Conservation (phyloP, 1,140 invertebrate species). For the Bacillus rossius region DNA sequence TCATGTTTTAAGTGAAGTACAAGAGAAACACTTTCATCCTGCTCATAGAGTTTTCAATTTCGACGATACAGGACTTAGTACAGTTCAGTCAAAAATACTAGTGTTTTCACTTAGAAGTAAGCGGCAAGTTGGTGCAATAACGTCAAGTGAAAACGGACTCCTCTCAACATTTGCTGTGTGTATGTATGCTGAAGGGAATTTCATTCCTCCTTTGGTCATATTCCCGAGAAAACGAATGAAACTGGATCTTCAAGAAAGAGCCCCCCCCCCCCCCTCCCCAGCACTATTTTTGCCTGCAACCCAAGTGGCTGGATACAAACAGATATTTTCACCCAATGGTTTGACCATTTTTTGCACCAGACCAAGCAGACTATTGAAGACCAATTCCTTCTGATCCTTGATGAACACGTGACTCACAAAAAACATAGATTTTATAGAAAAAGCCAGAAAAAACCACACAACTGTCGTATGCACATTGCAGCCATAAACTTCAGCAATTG, state of each 20-base stretch:
- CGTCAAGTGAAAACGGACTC: conserved; percentile 29
- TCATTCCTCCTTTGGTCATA: conserved; percentile 27
- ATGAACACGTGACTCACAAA: conserved; percentile 12
- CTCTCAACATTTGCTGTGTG: conserved; percentile 23
- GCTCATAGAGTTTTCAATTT: conserved; percentile 34
- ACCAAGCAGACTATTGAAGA: conserved; percentile 20
- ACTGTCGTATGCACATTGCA: conserved; percentile 31
- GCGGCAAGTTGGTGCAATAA: conserved; percentile 27
- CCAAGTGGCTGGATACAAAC: conserved; percentile 23
- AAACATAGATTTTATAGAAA: conserved; percentile 18
- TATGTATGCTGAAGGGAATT: conserved; percentile 31
- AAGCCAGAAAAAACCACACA: conserved; percentile 22
- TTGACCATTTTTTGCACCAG: conserved; percentile 22
- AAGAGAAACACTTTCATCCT: conserved; percentile 24
- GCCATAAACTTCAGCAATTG: conserved; percentile 38
- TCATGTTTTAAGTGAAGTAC: background rate
- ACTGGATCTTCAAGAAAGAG: conserved; percentile 20
- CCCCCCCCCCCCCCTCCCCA: conserved; percentile 23
- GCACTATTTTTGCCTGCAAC: conserved; percentile 16
- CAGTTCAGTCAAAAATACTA: conserved; percentile 35
- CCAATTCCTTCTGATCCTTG: conserved; percentile 20
- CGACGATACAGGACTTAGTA: conserved; percentile 37
- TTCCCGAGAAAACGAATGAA: conserved; percentile 19
- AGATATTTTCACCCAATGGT: conserved; percentile 18
- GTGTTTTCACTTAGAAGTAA: conserved; percentile 31